Conservation (phyloP, 1,140 invertebrate genomes). For the Dendroctonus valens region DNA sequence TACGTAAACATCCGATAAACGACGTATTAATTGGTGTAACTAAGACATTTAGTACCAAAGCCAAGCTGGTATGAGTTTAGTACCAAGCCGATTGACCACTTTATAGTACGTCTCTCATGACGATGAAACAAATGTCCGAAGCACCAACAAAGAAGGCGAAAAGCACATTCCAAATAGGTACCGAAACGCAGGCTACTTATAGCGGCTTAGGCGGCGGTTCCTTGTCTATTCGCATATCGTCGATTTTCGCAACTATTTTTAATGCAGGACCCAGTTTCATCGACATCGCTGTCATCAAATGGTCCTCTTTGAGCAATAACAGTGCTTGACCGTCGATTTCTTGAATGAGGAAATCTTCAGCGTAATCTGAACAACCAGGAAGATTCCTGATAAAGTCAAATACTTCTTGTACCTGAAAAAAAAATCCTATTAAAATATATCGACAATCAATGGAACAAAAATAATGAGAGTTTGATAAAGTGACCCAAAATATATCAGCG, state of each 20-base stretch:
- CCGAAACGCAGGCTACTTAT: slow-evolving; percentile 7
- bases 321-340: slow-evolving; percentile 96
- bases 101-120: too few relatives aligned
- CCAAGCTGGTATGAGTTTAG: too few relatives aligned
- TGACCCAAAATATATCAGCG: too few relatives aligned
- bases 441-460: too few relatives aligned
- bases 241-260: slow-evolving; percentile 89
- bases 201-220: slow-evolving; percentile 46
- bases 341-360: slow-evolving; percentile 91
- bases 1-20: too few relatives aligned
- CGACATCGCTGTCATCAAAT: slow-evolving; percentile 90
- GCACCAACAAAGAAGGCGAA: too few relatives aligned
- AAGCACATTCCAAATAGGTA: not conserved
- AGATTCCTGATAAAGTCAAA: slow-evolving; percentile 84
- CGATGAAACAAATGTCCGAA: too few relatives aligned
- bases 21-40: too few relatives aligned
- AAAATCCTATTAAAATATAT: too few relatives aligned
- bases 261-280: slow-evolving; percentile 94
- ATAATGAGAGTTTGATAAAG: too few relatives aligned
- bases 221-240: slow-evolving; percentile 68
- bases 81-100: too few relatives aligned
- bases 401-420: slow-evolving; percentile 66
- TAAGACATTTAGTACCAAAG: too few relatives aligned
- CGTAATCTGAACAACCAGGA: slow-evolving; percentile 88
- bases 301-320: slow-evolving; percentile 91